phyloP scores from a whole-genome alignment of 2,113 vertebrate genomes.

The Dendropsophus ebraccatus region DNA sequence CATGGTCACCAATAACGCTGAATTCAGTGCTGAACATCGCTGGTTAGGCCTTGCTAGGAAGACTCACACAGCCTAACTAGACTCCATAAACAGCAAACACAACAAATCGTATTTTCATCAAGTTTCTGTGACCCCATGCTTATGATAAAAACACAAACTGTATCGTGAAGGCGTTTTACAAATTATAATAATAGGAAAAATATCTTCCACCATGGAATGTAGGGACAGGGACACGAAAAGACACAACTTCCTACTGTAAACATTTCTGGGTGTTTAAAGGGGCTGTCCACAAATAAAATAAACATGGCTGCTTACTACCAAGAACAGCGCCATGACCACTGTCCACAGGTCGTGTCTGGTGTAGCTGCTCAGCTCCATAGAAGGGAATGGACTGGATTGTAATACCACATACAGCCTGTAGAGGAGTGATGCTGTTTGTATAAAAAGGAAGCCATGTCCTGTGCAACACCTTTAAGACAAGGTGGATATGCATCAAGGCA shows the following conservation, averaged over 20 bases:
- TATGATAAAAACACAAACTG: not conserved
- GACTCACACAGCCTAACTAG: not conserved
- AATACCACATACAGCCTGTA: not conserved
- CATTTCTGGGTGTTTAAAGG: not conserved
- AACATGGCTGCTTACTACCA: not conserved
- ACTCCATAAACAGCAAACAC: not conserved
- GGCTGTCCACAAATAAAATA: not conserved
- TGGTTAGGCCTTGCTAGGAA: not conserved
- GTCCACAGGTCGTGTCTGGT: not conserved
- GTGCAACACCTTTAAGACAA: not conserved
- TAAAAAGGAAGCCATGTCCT: too few relatives aligned
- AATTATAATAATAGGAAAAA: not conserved
- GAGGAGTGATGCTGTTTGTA: not conserved
- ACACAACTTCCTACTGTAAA: not conserved
- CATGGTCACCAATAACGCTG: not conserved
- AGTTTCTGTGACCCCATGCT: not conserved
- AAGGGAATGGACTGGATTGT: not conserved
- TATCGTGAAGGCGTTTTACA: not conserved
- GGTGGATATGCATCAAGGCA: conserved; percentile 7
- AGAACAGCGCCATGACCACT: not conserved
- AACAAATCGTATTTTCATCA: not conserved
- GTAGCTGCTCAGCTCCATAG: not conserved
- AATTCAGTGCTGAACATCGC: not conserved
- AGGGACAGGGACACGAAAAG: not conserved
- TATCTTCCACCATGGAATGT: not conserved